Evolutionary conservation across 2,113 vertebrate genomes (phyloP), one percentile per base, ranked within the genome.

Genomic region (Noctilio leporinus): DNA sequence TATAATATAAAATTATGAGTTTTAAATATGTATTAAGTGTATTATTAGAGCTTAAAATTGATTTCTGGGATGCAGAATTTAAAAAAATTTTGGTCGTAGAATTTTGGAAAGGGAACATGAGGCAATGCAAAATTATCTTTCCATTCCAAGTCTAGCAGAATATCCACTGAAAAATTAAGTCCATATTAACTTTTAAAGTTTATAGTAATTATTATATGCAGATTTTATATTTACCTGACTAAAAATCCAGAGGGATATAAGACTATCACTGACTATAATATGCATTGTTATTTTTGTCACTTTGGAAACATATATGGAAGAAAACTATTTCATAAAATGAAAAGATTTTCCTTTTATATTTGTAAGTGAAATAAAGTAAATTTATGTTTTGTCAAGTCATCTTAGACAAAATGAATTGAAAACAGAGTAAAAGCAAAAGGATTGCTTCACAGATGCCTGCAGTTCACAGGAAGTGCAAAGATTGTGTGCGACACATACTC

Each of bases 311-410:
- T 49, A 45, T 57, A 62, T n/a, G 30, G 28, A 53, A 70, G 47
- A 2, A 62, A 96, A 73, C n/a, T 92, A 40, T 80, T 97, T 88
- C 5, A 0, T 24, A 81, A 89, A 87, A 87, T 30, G 90, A 2
- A 10, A 86, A 35, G 38, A 45, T 35, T 94, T 75, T 73, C 24
- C 43, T 92, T 62, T 85, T 78, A 57, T 53, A 94, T 75, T 89
- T 82, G 80, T 93, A 17, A 3, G 12, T 88, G 30, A 91, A 87
- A 94, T 95, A 92, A 96, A 98, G 87, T 96, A 17, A 95, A 96
- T 47, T 89, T 72, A 6, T 47, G 45, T 15, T 24, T 1, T 5
- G 20, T 69, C 7, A 69, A 59, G 30, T 0, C 1, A 64, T 28
- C 77, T 95, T 81, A 75, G 67, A 95, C 17, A 80, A 88, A 93